Percentiles rank a stretch among this genome's conserved stretches.
phyloP scores from a whole-genome alignment of 2,113 vertebrate genomes.

The Limanda limanda region DNA sequence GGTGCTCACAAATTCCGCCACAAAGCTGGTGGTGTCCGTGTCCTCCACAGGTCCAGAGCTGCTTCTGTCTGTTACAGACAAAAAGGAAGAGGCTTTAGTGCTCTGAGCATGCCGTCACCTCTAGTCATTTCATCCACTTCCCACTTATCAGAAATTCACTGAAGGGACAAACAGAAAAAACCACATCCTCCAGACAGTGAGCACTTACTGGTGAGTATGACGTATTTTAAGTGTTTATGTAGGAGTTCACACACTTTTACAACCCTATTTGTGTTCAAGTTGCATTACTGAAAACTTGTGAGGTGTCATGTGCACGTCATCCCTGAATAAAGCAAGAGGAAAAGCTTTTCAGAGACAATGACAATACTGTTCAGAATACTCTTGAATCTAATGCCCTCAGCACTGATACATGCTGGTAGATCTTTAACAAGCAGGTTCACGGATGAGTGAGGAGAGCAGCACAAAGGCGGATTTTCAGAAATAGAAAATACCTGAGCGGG shows the following conservation, averaged over 20 bases:
- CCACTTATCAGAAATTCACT: background rate
- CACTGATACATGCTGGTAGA: slow-evolving; percentile 13
- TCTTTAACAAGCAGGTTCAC: slow-evolving; percentile 36
- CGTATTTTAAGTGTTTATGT: background rate
- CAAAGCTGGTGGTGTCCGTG: slow-evolving; percentile 92
- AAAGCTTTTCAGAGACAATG: too few relatives aligned
- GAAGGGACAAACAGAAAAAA: background rate
- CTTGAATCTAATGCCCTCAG: background rate
- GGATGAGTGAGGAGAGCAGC: slow-evolving; percentile 25
- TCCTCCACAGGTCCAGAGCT: slow-evolving; percentile 93
- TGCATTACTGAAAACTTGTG: too few relatives aligned
- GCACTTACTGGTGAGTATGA: background rate
- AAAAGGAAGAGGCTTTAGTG: slow-evolving; percentile 10
- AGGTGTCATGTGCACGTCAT: too few relatives aligned
- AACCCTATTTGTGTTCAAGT: too few relatives aligned
- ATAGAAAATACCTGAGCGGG: slow-evolving; percentile 34
- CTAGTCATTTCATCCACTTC: slow-evolving; percentile 2
- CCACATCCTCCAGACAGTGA: slow-evolving; percentile 8
- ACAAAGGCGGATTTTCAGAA: slow-evolving; percentile 62
- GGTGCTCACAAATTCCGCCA: slow-evolving; percentile 86
- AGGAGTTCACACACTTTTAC: background rate
- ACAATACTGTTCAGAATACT: too few relatives aligned
- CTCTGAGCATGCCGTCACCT: background rate
- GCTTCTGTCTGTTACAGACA: slow-evolving; percentile 78
- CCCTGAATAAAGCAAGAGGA: too few relatives aligned